phyloP scores from a whole-genome alignment of 1,140 invertebrate genomes.

The Atta colombica region DNA sequence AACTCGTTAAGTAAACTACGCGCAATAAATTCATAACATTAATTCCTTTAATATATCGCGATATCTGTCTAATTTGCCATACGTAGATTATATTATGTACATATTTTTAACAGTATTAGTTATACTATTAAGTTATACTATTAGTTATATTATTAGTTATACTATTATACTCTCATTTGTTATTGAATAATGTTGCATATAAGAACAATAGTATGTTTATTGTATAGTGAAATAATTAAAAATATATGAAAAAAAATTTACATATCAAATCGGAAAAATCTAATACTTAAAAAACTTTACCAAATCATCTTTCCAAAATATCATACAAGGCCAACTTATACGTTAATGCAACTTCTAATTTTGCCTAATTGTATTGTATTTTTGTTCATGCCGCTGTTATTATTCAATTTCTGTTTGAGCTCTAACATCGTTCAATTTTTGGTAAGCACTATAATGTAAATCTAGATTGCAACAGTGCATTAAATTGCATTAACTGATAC shows the following conservation, averaged over 20 bases:
- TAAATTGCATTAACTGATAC: background rate
- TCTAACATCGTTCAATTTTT: background rate
- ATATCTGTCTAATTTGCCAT: background rate
- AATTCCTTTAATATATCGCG: background rate
- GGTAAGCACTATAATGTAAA: background rate
- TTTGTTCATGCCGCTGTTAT: background rate
- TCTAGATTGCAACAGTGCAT: background rate
- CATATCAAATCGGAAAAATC: background rate
- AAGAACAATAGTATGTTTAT: background rate
- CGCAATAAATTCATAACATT: background rate
- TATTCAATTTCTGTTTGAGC: background rate
- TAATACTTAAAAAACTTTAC: background rate
- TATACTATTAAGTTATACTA: background rate
- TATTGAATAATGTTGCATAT: background rate
- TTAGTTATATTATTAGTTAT: no score
- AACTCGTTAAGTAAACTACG: background rate
- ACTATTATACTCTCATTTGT: background rate
- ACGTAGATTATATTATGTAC: background rate
- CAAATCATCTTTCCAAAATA: background rate
- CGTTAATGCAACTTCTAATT: background rate
- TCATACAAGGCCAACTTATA: background rate
- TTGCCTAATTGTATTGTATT: background rate
- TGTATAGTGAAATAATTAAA: background rate
- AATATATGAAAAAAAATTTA: background rate
- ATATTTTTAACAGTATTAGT: background rate